Evolutionary conservation across 1,140 invertebrate species (phyloP), one percentile per base, ranked within the genome.

Genomic region (Polyergus mexicanus): DNA sequence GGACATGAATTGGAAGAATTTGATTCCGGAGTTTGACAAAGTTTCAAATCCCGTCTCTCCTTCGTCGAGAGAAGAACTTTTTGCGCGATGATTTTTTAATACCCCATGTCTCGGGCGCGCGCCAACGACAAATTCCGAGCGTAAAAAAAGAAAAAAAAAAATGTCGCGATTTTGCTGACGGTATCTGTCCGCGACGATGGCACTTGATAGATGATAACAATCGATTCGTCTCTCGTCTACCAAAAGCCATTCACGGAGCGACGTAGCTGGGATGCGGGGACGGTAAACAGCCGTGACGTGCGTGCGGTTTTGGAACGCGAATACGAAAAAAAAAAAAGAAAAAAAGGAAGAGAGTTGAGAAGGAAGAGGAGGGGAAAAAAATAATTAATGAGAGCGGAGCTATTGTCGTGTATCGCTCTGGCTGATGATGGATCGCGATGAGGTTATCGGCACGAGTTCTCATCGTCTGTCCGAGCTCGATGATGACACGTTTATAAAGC

Each of bases 161-260:
- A 68, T 54, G 54, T 60, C 68, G 38, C 68, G 78, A 83, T 83
- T 83, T 83, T 74, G 68, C 78, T 83, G 78, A 83, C 78, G 60
- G 54, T 83, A 68, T 74, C 78, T 74, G 78, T 72, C 78, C 38
- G 38, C 78, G 68, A 72, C 68, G 78, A 83, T 74, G 78, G 68
- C 78, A 83, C 78, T 83, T 83, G 78, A 83, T 83, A 83, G 78
- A 83, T 83, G 78, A 83, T 83, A 83, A 83, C 78, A 83, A 83
- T 68, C 78, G 78, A 54, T 47, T 83, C 51, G 68, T 28, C 51
- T 72, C 78, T 83, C 78, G 68, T n/a, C 68, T 44, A 83, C 51
- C 78, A 56, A 69, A 60, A 83, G 68, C 78, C 78, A 83, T 83
- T 83, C 78, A 83, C 25, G 78, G 13, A 44, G 41, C 38, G 54